Conservation (phyloP, 2,797 vertebrate species). For the Podarcis lilfordi region DNA sequence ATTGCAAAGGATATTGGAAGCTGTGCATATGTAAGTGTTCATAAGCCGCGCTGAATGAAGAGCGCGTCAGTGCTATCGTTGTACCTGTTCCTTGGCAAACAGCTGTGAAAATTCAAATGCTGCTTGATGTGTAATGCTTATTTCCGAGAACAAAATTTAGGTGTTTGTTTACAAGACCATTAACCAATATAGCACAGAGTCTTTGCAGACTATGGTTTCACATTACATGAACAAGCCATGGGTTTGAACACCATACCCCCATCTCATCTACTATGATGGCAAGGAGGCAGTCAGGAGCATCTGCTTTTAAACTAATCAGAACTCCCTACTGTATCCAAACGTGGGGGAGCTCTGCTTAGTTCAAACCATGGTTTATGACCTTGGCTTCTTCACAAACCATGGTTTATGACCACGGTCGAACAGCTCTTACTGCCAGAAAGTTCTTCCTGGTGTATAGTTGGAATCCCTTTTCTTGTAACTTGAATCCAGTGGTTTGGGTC, state of each 20-base stretch:
- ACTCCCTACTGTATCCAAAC: no score
- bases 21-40: slow-evolving; percentile 89
- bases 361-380: not conserved
- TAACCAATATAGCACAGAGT: not conserved
- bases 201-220: not conserved
- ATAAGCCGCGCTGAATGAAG: slow-evolving; percentile 22
- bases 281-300: not conserved
- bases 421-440: no score
- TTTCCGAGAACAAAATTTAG: not conserved
- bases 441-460: no score
- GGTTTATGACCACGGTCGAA: not conserved
- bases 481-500: no score
- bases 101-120: not conserved
- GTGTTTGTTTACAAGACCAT: not conserved
- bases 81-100: not conserved
- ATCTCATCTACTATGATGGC: not conserved
- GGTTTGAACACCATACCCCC: not conserved
- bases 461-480: no score
- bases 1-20: slow-evolving; percentile 92
- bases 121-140: not conserved
- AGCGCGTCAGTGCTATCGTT: not conserved
- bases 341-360: not conserved
- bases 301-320: not conserved
- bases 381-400: not conserved
- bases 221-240: no score